These are phyloP conservation scores for Mystacides longicornis DNA, from an alignment of 2,888 invertebrate genomes.

Conservation along the genomic window DNA sequence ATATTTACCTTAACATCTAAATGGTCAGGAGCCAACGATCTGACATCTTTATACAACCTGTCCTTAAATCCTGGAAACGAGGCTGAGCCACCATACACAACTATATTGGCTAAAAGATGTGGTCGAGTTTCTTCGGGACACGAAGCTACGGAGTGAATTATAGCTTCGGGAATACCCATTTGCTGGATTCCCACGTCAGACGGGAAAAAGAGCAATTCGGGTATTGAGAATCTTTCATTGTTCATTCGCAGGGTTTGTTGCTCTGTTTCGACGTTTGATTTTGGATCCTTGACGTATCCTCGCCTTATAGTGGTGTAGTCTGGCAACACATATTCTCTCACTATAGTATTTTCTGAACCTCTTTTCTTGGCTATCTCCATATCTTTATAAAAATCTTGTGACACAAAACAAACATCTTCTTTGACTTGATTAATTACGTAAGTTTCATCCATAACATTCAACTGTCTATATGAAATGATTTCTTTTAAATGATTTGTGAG, in stretches of 20 bases:
- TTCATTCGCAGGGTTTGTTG: constrained; percentile 79
- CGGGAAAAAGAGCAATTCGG: constrained; percentile 91
- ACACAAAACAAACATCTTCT: constrained; percentile 94
- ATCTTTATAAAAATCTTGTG: constrained; percentile 73
- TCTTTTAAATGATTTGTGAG: constrained; percentile 97
- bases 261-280: constrained; percentile 41
- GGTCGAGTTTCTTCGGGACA: constrained; percentile 71
- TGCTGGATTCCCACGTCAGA: constrained; percentile 87
- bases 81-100: constrained; percentile 75
- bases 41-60: constrained; percentile 66
- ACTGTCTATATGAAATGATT: constrained; percentile 87
- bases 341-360: constrained; percentile 60
- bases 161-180: constrained; percentile 89
- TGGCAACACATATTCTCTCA: constrained; percentile 89
- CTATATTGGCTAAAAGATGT: constrained; percentile 72
- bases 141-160: constrained; percentile 65
- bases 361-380: constrained; percentile 60
- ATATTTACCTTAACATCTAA: constrained; percentile 70
- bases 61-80: constrained; percentile 80
- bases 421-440: constrained; percentile 98
- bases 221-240: constrained; percentile 91
- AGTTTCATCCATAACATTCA: constrained; percentile 98
- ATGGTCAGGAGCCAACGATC: constrained; percentile 70
- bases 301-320: constrained; percentile 87
- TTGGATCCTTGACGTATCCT: constrained; percentile 54